A percentile compares a stretch with the other conserved stretches of the same genome.
Conservation (phyloP, 2,113 vertebrate genomes). For the Stegostoma tigrinum region DNA sequence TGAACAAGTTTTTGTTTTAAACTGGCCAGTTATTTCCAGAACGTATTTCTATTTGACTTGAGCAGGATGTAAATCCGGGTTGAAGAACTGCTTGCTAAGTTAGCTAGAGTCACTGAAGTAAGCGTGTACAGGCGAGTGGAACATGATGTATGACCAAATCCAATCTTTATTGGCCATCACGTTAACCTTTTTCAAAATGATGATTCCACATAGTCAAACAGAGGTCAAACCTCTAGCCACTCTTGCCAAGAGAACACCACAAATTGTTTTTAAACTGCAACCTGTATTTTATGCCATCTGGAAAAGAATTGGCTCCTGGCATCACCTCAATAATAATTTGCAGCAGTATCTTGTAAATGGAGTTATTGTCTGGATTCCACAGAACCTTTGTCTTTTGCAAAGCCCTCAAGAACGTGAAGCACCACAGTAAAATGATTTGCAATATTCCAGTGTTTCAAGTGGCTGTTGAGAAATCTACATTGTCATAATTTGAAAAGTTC, state of each 20-base stretch:
- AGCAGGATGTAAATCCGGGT: not conserved
- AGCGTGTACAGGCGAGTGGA: not conserved
- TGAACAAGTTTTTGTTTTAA: not conserved
- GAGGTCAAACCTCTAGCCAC: not conserved
- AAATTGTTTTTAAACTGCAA: not conserved
- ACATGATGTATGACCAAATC: not conserved
- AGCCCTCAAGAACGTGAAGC: not conserved
- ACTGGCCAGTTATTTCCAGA: constrained; percentile 8
- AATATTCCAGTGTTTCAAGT: not conserved
- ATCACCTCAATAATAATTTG: not conserved
- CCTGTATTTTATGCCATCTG: not conserved
- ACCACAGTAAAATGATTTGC: not conserved
- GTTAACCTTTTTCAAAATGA: not conserved
- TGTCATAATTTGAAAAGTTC: no score
- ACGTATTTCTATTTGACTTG: not conserved
- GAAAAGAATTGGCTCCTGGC: not conserved
- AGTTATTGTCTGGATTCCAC: not conserved
- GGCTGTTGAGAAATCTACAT: not conserved
- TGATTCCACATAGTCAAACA: not conserved
- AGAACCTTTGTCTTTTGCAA: not conserved
- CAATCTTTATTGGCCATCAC: not conserved
- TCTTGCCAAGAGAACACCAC: not conserved
- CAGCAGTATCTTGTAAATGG: not conserved
- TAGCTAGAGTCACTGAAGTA: not conserved
- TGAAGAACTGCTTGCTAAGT: not conserved